A percentile compares a stretch with the other conserved stretches of the same genome.
phyloP scores from a whole-genome alignment of 2,797 vertebrate species.

The Gymnocypris eckloni region DNA sequence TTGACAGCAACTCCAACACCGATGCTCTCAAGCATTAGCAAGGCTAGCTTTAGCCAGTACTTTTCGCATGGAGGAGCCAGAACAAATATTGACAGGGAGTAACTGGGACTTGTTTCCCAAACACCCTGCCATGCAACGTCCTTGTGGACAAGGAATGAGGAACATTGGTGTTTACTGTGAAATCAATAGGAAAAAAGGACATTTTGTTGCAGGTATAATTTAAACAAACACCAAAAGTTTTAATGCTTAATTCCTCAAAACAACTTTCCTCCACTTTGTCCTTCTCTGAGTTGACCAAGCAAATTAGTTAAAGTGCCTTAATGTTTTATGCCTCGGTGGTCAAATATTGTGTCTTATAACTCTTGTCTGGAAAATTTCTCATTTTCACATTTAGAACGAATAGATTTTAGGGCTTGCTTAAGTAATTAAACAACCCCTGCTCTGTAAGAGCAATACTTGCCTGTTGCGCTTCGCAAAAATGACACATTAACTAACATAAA shows the following conservation, averaged over 20 bases:
- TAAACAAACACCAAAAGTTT: neutral
- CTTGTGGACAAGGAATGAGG: conserved; percentile 22
- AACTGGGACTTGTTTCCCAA: conserved; percentile 47
- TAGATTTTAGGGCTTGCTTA: conserved; percentile 37
- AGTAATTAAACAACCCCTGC: conserved; percentile 56
- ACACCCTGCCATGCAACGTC: conserved; percentile 1
- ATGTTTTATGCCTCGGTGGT: conserved; percentile 68
- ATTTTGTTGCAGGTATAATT: neutral
- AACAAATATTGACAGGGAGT: conserved; percentile 53
- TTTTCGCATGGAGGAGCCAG: neutral
- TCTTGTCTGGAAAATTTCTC: conserved; percentile 26
- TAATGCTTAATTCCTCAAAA: neutral
- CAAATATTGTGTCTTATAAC: conserved; percentile 73
- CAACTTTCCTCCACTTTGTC: conserved; percentile 47
- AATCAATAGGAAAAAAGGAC: conserved; percentile 39
- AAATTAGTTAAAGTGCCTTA: conserved; percentile 74
- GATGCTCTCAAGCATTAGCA: conserved; percentile 33
- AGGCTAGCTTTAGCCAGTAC: conserved; percentile 35
- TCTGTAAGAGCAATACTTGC: conserved; percentile 31
- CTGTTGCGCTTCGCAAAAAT: neutral
- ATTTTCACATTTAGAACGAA: conserved; percentile 44
- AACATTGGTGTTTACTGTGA: conserved; percentile 38
- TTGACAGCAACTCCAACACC: conserved; percentile 27
- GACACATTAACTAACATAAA: conserved; percentile 23
- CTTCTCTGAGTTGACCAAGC: conserved; percentile 63